Evolutionary conservation across 1,140 invertebrate genomes (phyloP).

Genomic region (Drosophila navojoa): DNA sequence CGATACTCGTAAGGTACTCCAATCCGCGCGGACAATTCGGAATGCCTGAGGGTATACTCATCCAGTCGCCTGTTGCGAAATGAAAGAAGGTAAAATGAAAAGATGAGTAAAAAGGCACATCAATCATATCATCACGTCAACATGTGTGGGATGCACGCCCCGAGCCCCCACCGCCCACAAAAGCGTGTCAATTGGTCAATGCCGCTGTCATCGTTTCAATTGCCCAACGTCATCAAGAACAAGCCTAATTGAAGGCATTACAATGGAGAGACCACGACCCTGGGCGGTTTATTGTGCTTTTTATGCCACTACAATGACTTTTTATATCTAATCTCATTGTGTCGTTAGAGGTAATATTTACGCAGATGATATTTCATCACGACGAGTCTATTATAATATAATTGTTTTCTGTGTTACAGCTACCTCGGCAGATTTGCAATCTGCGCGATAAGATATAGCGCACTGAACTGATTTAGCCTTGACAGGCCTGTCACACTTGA

Average conservation of each 20-base stretch:
- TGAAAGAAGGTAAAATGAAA: not conserved
- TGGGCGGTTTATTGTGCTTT: constrained; percentile 39
- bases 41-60: constrained; percentile 89
- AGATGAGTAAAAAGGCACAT: not conserved
- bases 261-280: constrained; percentile 40
- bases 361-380: constrained; percentile 63
- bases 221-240: constrained; percentile 25
- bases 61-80: constrained; percentile 90
- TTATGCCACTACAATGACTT: constrained; percentile 34
- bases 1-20: constrained; percentile 96
- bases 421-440: constrained; percentile 7
- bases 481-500: constrained; percentile 1
- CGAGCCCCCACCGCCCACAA: constrained; percentile 31
- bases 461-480: not conserved
- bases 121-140: constrained; percentile 34
- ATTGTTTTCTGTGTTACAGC: constrained; percentile 9
- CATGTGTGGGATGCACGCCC: not conserved
- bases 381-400: constrained; percentile 21
- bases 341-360: constrained; percentile 51
- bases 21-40: constrained; percentile 94
- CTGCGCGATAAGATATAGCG: constrained; percentile 13
- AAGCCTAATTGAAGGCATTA: constrained; percentile 59
- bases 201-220: constrained; percentile 57
- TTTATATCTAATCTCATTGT: constrained; percentile 64
- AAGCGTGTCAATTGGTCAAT: constrained; percentile 79